These are phyloP conservation scores for Eunapius fragilis DNA, from an alignment of 37 sponge, comb jelly and placozoan genomes.

Conservation along the genomic window DNA sequence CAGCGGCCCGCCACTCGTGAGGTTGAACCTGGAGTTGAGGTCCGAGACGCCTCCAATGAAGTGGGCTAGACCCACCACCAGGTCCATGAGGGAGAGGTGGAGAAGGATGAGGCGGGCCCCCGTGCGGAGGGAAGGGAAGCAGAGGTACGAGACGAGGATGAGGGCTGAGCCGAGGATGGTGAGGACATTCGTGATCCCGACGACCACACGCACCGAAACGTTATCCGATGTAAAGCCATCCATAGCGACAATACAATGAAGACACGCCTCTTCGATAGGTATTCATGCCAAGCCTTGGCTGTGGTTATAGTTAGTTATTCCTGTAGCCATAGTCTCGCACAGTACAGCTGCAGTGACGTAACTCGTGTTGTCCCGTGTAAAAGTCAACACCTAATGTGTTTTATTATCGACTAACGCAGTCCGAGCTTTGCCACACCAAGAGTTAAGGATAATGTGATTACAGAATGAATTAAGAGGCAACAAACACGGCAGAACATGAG, in stretches of 20 bases:
- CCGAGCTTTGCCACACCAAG: no score
- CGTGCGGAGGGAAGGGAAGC: slow-evolving; percentile 17
- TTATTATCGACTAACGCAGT: no score
- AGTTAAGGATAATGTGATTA: no score
- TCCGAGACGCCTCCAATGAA: background rate
- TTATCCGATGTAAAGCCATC: background rate
- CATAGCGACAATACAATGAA: background rate
- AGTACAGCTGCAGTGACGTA: no score
- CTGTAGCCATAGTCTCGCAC: no score
- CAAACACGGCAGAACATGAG: no score
- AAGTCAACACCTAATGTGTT: no score
- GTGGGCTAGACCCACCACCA: background rate
- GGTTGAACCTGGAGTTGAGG: slow-evolving; percentile 1
- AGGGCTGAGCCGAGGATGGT: slow-evolving; percentile 17
- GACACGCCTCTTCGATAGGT: background rate
- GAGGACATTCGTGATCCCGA: slow-evolving; percentile 10
- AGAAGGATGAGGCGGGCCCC: slow-evolving; percentile 4
- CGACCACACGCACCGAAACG: background rate
- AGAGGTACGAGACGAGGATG: slow-evolving; percentile 25
- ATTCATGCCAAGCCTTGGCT: background rate
- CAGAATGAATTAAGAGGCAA: no score
- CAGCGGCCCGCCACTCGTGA: background rate
- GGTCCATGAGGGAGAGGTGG: slow-evolving; percentile 26
- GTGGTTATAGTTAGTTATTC: background rate
- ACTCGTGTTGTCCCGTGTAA: no score